Evolutionary conservation across 2,113 vertebrate genomes (phyloP).

Genomic region (Ardeotis arabs): DNA sequence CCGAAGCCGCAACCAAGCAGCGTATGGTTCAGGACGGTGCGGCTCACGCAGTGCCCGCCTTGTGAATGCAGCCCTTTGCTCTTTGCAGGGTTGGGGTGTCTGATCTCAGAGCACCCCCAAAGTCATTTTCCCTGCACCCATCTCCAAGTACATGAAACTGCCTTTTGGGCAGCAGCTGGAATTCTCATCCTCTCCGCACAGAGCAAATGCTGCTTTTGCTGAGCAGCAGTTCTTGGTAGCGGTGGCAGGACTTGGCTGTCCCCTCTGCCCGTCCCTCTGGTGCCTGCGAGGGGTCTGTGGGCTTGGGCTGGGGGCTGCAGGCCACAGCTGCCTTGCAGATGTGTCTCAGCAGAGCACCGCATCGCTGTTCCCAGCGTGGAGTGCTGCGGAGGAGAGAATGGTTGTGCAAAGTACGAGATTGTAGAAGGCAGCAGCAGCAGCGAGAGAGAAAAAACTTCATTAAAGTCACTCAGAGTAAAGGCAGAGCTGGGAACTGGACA

Average conservation of each 20-base stretch:
- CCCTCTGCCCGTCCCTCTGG: background rate
- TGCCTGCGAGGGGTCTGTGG: background rate
- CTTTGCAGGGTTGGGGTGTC: background rate
- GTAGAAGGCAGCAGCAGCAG: background rate
- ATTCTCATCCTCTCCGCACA: background rate
- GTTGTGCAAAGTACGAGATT: background rate
- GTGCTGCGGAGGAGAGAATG: background rate
- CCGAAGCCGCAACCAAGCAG: background rate
- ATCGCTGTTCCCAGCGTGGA: background rate
- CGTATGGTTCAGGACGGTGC: rapidly evolving
- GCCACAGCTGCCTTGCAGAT: background rate
- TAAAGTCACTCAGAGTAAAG: background rate
- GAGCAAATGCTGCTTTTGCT: background rate
- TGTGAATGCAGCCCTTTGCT: background rate
- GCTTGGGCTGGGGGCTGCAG: background rate
- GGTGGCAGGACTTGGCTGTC: background rate
- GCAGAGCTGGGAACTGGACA: background rate
- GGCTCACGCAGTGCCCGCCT: background rate
- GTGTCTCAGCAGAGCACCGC: background rate
- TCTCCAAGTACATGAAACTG: rapidly evolving
- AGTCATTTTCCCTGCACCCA: background rate
- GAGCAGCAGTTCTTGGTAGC: background rate
- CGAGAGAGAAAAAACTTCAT: background rate
- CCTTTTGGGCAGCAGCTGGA: background rate
- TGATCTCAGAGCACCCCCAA: background rate